A percentile compares a stretch with the other conserved stretches of the same genome.
These are phyloP conservation scores for Leptinotarsa lineolata DNA, from an alignment of 1,140 invertebrate genomes.

Conservation along the genomic window DNA sequence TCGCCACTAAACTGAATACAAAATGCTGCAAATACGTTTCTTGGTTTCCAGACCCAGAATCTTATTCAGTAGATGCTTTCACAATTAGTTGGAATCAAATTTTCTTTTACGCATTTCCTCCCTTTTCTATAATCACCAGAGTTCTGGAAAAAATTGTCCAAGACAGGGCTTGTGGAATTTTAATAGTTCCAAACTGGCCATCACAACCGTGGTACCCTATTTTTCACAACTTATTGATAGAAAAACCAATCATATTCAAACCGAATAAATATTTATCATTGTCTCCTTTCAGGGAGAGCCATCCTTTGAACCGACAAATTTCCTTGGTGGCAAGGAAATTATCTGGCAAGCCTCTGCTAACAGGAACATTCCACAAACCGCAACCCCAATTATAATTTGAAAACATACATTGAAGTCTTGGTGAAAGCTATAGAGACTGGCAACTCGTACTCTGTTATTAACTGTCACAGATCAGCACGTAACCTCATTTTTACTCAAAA, in stretches of 20 bases:
- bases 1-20: conserved; percentile 35
- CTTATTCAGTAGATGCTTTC: conserved; percentile 43
- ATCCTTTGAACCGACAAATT: conserved; percentile 34
- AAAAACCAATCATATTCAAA: conserved; percentile 24
- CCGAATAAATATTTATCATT: conserved; percentile 26
- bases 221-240: conserved; percentile 27
- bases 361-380: neutral
- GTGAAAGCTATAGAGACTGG: neutral
- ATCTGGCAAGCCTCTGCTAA: conserved; percentile 29
- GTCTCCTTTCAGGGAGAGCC: conserved; percentile 37
- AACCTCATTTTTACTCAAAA: neutral
- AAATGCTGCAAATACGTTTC: conserved; percentile 45
- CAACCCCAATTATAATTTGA: neutral
- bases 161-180: conserved; percentile 41
- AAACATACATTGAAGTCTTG: neutral
- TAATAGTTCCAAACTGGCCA: conserved; percentile 50
- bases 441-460: neutral
- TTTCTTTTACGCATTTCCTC: conserved; percentile 48
- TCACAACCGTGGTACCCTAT: conserved; percentile 48
- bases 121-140: conserved; percentile 40
- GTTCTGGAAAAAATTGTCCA: conserved; percentile 41
- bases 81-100: conserved; percentile 42
- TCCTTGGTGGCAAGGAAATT: conserved; percentile 45
- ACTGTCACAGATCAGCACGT: neutral
- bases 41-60: conserved; percentile 40